Base-by-base conservation (phyloP, 2,797 vertebrate species). In the Phoxinus dragarum region DNA sequence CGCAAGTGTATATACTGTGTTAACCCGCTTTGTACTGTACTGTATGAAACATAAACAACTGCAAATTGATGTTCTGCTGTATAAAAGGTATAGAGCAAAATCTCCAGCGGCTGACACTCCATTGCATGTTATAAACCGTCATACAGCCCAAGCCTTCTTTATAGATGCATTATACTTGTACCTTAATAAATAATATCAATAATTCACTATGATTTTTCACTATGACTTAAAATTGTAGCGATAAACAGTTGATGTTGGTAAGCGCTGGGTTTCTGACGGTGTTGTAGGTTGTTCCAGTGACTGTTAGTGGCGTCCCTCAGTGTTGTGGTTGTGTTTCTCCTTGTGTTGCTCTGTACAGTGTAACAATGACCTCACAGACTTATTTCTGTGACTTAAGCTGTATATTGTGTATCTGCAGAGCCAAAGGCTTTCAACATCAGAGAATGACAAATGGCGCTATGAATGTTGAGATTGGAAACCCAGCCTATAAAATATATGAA, bases 381-480 rank as follows among this genome's bases (percentile, higher is more conserved):
- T 36, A 31, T 31, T 34, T 27, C 31, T 78, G 75, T 0, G 42
- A 47, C 7, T 23, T 19, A 34, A 67, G 31, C 74, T 31, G 17
- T 23, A 4, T 14, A 2, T 19, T 59, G 36, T 54, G 23, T 82
- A 21, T 61, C 82, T 69, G 11, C 83, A 99, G 98, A 92, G 97
- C 97, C 90, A 99, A 99, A 95, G 97, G 97, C 79, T 98, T 98
- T 92, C 96, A 98, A 95, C 97, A 98, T 92, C 98, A 99, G 85
- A 96, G 98, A 82, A 98, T 99, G 94, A 97, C 97, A 88, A 99
- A 99, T 36, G 98, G 98, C 90, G 97, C 97, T 89, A 97, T 99
- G 94, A 99, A 98, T 77, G 97, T 99, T 66, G 98, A 99, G 95
- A 99, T 99, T 8, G 98, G 98, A 79, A 99, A 99, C 92, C 98